Conservation (phyloP, 2,797 vertebrate species). For the Saxicola maurus region DNA sequence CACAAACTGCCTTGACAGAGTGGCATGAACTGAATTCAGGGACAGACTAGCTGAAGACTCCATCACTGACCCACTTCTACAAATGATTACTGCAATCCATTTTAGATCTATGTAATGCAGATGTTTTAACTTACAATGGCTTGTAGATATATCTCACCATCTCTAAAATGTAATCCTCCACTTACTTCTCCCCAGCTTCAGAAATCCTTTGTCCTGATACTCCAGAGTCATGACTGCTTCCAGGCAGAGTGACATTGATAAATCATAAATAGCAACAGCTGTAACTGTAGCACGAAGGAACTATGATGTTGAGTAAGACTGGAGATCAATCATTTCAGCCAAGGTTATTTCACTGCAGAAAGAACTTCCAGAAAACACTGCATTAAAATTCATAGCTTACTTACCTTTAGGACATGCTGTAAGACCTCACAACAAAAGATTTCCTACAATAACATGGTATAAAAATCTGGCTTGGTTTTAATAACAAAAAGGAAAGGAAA, state of each 20-base stretch:
- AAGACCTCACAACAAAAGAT: neutral
- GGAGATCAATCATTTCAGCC: neutral
- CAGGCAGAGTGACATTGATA: neutral
- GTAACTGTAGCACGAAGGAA: neutral
- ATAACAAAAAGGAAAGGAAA: neutral
- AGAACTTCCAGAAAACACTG: neutral
- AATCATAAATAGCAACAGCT: neutral
- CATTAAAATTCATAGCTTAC: neutral
- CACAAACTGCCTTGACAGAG: neutral
- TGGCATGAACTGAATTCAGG: neutral
- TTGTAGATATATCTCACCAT: neutral
- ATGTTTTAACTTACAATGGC: neutral
- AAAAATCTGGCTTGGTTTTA: neutral
- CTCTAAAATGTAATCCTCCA: neutral
- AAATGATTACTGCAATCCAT: neutral
- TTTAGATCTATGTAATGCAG: neutral
- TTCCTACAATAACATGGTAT: neutral
- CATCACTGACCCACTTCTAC: neutral
- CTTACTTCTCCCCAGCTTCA: neutral
- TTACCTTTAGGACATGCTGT: neutral
- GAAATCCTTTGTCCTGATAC: conserved; percentile 1
- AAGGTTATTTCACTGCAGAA: neutral
- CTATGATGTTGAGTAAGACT: neutral
- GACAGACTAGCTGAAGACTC: neutral
- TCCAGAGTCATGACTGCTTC: neutral